These are phyloP conservation scores for Phymatocera aterrima DNA, from an alignment of 2,888 invertebrate species.

Conservation along the genomic window DNA sequence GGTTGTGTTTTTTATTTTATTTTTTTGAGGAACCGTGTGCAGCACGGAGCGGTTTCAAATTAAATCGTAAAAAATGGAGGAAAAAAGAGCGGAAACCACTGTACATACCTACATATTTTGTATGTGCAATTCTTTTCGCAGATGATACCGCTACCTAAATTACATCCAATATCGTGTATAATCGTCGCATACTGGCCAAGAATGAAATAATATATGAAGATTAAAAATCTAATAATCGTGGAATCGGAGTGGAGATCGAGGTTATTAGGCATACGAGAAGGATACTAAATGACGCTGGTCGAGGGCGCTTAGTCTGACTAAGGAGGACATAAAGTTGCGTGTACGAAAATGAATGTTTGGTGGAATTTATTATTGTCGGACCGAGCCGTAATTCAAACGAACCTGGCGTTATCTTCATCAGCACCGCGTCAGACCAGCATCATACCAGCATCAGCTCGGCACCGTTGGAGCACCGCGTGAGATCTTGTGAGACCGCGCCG, in stretches of 20 bases:
- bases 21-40: neutral
- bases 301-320: slow-evolving; percentile 71
- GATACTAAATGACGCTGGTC: slow-evolving; percentile 73
- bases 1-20: neutral
- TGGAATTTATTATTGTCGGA: slow-evolving; percentile 73
- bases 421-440: slow-evolving; percentile 57
- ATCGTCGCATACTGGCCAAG: neutral
- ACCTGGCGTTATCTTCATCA: slow-evolving; percentile 74
- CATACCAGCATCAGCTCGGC: slow-evolving; percentile 47
- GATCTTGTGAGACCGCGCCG: slow-evolving; percentile 54
- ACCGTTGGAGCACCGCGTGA: slow-evolving; percentile 61
- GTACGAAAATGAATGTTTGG: slow-evolving; percentile 74
- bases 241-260: slow-evolving; percentile 52
- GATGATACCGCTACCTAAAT: no score
- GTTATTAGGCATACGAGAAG: slow-evolving; percentile 72
- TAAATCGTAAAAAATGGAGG: neutral
- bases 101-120: neutral
- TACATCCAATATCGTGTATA: no score
- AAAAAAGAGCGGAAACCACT: neutral
- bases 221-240: neutral
- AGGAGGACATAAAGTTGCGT: slow-evolving; percentile 74
- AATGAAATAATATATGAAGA: neutral
- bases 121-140: no score
- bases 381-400: slow-evolving; percentile 72
- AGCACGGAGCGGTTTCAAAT: neutral